These are phyloP conservation scores for Pimephales promelas DNA, from an alignment of 2,113 vertebrate genomes.

Conservation along the genomic window DNA sequence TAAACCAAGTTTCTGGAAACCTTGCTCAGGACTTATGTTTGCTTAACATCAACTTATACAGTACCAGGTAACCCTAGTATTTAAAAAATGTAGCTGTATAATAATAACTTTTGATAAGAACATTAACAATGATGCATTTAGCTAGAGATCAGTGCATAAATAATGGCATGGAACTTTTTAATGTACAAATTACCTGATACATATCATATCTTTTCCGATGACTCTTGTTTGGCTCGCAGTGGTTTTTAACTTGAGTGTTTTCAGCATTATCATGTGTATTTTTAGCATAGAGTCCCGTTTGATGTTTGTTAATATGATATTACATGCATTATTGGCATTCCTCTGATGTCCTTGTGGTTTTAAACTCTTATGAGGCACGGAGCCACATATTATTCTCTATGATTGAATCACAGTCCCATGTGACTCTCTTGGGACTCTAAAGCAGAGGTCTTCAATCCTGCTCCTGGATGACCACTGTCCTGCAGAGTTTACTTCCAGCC, in stretches of 20 bases:
- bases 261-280: not conserved
- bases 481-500: too few relatives aligned
- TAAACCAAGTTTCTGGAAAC: not conserved
- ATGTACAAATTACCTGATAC: not conserved
- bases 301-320: not conserved
- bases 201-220: not conserved
- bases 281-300: not conserved
- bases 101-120: not conserved
- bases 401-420: slow-evolving; percentile 1
- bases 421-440: not conserved
- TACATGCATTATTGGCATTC: not conserved
- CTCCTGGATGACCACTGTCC: too few relatives aligned
- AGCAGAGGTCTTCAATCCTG: too few relatives aligned
- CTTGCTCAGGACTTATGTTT: not conserved
- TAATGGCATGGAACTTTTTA: not conserved
- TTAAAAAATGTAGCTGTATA: not conserved
- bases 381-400: not conserved
- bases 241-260: not conserved
- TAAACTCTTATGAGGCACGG: not conserved
- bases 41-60: not conserved
- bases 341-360: not conserved
- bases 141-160: not conserved
- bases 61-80: not conserved
- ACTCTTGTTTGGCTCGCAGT: not conserved
- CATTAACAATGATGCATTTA: not conserved